Conservation (phyloP, 1,140 invertebrate genomes). For the Trichonephila clavata region DNA sequence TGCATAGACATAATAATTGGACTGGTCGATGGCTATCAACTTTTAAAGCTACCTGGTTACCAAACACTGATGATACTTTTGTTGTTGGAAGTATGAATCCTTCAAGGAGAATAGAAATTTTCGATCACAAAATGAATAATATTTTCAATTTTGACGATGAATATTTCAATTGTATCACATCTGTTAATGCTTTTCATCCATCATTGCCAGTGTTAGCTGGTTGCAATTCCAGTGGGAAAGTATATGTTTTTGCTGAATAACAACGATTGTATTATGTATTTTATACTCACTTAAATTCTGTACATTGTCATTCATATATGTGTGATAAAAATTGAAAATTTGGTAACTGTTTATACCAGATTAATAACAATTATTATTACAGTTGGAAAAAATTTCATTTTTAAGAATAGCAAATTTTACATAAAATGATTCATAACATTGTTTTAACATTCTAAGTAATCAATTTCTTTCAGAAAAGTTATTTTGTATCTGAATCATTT, state of each 20-base stretch:
- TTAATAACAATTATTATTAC: too few species aligned
- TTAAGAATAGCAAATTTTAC: too few species aligned
- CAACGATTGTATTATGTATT: too few species aligned
- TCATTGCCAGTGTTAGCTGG: conserved; percentile 79
- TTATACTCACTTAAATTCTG: too few species aligned
- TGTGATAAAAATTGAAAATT: too few species aligned
- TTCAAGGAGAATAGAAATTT: conserved; percentile 80
- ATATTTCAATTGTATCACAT: conserved; percentile 78
- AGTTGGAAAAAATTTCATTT: too few species aligned
- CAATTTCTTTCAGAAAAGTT: too few species aligned
- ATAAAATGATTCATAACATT: too few species aligned
- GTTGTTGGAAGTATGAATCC: conserved; percentile 79
- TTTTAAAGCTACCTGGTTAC: conserved; percentile 80
- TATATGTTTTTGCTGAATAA: conserved; percentile 79
- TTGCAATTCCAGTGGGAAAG: conserved; percentile 80
- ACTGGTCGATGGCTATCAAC: conserved; percentile 80
- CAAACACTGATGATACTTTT: conserved; percentile 79
- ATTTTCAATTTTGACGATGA: conserved; percentile 78
- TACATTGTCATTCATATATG: too few species aligned
- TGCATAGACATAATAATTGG: conserved; percentile 79
- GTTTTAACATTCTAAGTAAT: too few species aligned
- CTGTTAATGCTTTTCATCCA: conserved; percentile 79
- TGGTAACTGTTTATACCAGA: too few species aligned
- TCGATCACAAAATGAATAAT: conserved; percentile 77
- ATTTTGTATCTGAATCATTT: too few species aligned